phyloP scores from a whole-genome alignment of 2,113 vertebrate species.

The Apodemus sylvaticus region DNA sequence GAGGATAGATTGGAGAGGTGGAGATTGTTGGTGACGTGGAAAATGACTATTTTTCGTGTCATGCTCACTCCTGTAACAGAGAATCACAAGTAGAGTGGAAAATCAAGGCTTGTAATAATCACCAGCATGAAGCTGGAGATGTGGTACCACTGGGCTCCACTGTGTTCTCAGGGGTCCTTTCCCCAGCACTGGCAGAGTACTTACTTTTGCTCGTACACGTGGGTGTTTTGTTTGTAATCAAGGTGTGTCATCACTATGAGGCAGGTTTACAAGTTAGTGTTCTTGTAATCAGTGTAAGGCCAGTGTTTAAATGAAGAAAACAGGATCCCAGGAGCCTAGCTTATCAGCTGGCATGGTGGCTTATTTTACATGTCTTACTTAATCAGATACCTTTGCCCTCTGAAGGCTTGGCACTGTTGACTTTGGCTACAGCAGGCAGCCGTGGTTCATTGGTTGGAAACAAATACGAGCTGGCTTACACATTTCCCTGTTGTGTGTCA shows the following conservation, averaged over 20 bases:
- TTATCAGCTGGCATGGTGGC: neutral
- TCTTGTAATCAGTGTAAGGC: neutral
- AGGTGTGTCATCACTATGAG: neutral
- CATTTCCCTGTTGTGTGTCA: neutral
- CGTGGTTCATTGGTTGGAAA: slow-evolving; percentile 3
- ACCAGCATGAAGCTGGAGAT: rapidly evolving
- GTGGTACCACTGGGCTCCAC: rapidly evolving
- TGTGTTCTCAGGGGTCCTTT: neutral
- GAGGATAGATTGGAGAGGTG: neutral
- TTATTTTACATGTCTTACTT: slow-evolving; percentile 54
- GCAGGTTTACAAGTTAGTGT: neutral
- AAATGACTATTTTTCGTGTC: neutral
- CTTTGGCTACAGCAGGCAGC: slow-evolving; percentile 27
- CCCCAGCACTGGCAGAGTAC: neutral
- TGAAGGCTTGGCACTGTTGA: slow-evolving; percentile 68
- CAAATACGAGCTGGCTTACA: neutral
- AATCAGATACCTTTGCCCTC: slow-evolving; percentile 59
- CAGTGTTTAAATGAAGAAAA: neutral
- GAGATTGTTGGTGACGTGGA: neutral
- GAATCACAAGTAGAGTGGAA: neutral
- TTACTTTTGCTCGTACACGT: neutral
- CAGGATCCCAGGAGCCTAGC: neutral
- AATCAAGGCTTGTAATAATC: neutral
- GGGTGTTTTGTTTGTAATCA: neutral
- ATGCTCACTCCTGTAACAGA: rapidly evolving